Percentiles rank a stretch among this genome's conserved stretches.
Conservation (phyloP, 1,140 invertebrate species). For the Calephelis virginiensis region DNA sequence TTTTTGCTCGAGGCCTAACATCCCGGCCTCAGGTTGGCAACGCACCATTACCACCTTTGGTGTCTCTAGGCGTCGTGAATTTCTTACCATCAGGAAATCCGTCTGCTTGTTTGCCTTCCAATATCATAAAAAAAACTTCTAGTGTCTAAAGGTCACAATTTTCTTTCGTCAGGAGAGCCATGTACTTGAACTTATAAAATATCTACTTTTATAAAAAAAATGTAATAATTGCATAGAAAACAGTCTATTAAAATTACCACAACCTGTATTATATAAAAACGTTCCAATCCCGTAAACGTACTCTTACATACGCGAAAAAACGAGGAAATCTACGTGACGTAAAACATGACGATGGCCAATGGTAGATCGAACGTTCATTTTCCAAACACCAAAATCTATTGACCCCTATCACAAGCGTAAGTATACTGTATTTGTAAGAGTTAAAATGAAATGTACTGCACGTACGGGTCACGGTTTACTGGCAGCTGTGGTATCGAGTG, state of each 20-base stretch:
- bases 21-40: too few species aligned
- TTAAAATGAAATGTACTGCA: slow-evolving; percentile 10
- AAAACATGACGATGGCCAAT: slow-evolving; percentile 59
- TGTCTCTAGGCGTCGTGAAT: too few species aligned
- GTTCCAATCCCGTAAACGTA: slow-evolving; percentile 16
- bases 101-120: too few species aligned
- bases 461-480: slow-evolving; percentile 38
- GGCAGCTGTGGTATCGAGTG: slow-evolving; percentile 52
- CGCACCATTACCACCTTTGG: too few species aligned
- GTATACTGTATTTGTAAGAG: slow-evolving; percentile 15
- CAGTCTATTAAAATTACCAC: neutral
- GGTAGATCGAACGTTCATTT: slow-evolving; percentile 63
- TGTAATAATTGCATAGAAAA: too few species aligned
- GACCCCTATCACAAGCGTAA: slow-evolving; percentile 28
- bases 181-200: too few species aligned
- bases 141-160: too few species aligned
- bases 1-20: too few species aligned
- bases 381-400: slow-evolving; percentile 39
- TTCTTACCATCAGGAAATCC: too few species aligned
- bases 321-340: slow-evolving; percentile 68
- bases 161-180: too few species aligned
- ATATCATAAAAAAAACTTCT: too few species aligned
- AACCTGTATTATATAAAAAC: slow-evolving; percentile 5
- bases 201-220: too few species aligned
- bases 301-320: slow-evolving; percentile 54